These are phyloP conservation scores for Polydrusus tereticollis DNA, from an alignment of 2,888 invertebrate genomes.

Conservation along the genomic window DNA sequence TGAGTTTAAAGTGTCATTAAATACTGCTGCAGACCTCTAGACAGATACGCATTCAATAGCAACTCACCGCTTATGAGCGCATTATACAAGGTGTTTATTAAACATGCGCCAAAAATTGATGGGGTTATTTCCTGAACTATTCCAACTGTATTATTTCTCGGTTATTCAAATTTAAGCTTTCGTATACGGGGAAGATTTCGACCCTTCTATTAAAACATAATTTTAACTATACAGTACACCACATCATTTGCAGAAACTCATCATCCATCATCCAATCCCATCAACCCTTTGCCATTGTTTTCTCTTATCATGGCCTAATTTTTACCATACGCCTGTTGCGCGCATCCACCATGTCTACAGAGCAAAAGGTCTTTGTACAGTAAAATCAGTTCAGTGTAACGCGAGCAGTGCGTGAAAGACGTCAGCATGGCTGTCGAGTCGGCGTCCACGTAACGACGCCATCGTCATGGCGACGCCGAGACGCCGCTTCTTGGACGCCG, in stretches of 20 bases:
- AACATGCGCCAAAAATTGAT: too few species aligned
- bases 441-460: conserved; percentile 34
- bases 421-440: conserved; percentile 34
- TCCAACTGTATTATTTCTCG: too few species aligned
- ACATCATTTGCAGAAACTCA: neutral
- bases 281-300: neutral
- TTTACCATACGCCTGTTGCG: conserved; percentile 41
- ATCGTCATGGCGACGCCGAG: conserved; percentile 42
- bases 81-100: too few species aligned
- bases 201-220: too few species aligned
- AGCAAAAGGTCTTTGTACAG: conserved; percentile 23
- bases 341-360: conserved; percentile 39
- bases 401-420: conserved; percentile 42
- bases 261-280: neutral
- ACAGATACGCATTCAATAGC: too few species aligned
- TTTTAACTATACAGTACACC: too few species aligned
- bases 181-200: too few species aligned
- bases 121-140: too few species aligned
- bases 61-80: too few species aligned
- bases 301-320: conserved; percentile 22
- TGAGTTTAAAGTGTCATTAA: too few species aligned
- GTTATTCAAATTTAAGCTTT: too few species aligned
- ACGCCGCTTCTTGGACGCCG: conserved; percentile 24
- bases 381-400: conserved; percentile 44
- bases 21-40: too few species aligned